Evolutionary conservation across 2,888 invertebrate species (phyloP), one percentile per base, ranked within the genome.

Genomic region (Dicyrtomina minuta): DNA sequence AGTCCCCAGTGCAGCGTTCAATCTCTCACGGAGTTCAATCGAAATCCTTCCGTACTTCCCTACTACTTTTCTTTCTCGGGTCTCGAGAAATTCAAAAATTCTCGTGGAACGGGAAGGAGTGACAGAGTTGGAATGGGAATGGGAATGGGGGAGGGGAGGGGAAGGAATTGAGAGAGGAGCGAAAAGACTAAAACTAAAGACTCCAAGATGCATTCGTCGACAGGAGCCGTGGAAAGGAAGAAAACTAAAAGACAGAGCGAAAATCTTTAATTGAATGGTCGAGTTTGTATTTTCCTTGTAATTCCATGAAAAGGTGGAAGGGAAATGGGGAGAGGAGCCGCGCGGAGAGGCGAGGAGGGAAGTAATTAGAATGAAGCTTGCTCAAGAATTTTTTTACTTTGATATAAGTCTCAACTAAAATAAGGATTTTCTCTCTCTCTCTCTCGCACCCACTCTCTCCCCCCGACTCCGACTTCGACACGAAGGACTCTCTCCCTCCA

Each of bases 351-450:
- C 33, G 33, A 56, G 33, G 56, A 58, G 58, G 41, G 41, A 58
- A 58, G 58, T 58, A 58, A 58, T 58, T 33, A 58, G 58, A 58
- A 58, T 58, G 58, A 58, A 56, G 56, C 56, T 56, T 27, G 27
- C n/a, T 56, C n/a, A 26, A 39, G 58, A 58, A 58, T 58, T 58
- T 41, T 58, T 58, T 58, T 39, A 56, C 56, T 56, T 56, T 56
- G 56, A 56, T 56, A 56, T 56, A 56, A 56, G 58, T 22, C 58
- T 58, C 58, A 58, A 39, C 58, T 41, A 33, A 39, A 22, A 41
- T 15, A 17, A 39, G 12, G 58, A 17, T 58, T 41, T 56, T 39
- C 58, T 58, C 33, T 20, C 56, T 13, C n/a, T 56, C 56, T 56
- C 33, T 33, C 49, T 56, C 4, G 27, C n/a, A 1, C 15, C 39